Evolutionary conservation across 2,888 invertebrate genomes (phyloP).

Genomic region (Muscina levida): DNA sequence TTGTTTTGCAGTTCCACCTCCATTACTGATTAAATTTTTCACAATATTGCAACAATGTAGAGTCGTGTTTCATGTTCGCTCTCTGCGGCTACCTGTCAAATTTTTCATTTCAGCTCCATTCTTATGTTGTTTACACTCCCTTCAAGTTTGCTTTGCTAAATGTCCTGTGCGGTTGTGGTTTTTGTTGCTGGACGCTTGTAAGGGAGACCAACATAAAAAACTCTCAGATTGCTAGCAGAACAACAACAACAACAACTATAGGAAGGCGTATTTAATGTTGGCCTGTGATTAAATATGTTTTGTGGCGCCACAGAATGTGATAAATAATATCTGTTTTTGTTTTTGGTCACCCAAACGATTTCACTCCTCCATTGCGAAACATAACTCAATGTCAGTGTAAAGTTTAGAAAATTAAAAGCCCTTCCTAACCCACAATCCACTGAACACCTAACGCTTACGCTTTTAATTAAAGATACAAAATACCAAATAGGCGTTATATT

Average conservation of each 20-base stretch:
- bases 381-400: constrained; percentile 49
- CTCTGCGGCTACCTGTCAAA: too few species aligned
- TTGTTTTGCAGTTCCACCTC: constrained; percentile 8
- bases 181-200: background rate
- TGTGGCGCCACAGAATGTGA: constrained; percentile 14
- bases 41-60: background rate
- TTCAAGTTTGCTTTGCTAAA: background rate
- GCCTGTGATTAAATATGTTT: constrained; percentile 49
- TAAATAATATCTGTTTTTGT: constrained; percentile 3
- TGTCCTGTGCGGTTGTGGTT: background rate
- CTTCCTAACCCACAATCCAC: too few species aligned
- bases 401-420: constrained; percentile 28
- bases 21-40: constrained; percentile 39
- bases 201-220: too few species aligned
- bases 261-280: constrained; percentile 48
- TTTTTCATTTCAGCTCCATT: too few species aligned
- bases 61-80: too few species aligned
- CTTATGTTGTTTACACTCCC: background rate
- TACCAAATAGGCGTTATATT: too few species aligned
- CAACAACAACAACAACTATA: background rate
- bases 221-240: background rate
- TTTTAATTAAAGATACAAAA: too few species aligned
- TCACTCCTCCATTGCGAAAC: background rate
- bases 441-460: too few species aligned
- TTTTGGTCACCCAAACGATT: constrained; percentile 26